Conservation (phyloP, 2,797 vertebrate species). For the Karalla daura region DNA sequence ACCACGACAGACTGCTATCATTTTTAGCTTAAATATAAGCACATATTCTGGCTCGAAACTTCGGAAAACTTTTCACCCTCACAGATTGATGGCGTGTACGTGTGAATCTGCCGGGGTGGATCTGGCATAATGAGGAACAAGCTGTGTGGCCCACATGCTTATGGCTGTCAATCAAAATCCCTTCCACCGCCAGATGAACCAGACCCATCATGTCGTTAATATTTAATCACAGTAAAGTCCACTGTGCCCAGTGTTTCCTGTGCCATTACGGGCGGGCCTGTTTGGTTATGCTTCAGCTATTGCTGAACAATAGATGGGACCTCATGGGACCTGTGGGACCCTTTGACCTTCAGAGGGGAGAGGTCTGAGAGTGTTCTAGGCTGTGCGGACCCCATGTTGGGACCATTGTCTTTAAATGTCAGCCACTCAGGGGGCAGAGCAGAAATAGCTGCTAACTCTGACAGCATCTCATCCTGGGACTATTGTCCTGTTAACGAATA, state of each 20-base stretch:
- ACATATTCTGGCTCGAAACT: conserved; percentile 14
- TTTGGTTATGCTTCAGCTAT: conserved; percentile 6
- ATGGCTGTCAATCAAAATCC: conserved; percentile 47
- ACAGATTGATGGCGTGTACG: conserved; percentile 12
- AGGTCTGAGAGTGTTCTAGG: conserved; percentile 59
- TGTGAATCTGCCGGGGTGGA: conserved; percentile 48
- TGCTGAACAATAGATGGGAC: conserved; percentile 47
- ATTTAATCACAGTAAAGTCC: conserved; percentile 1
- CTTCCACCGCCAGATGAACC: conserved; percentile 15
- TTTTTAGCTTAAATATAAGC: conserved; percentile 4
- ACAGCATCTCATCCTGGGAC: conserved; percentile 41
- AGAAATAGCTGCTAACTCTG: conserved; percentile 53
- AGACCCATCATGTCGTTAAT: conserved; percentile 12
- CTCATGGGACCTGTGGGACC: conserved; percentile 44
- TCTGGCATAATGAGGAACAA: conserved; percentile 30
- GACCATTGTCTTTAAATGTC: conserved; percentile 76
- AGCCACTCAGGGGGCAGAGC: conserved; percentile 43
- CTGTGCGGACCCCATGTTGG: conserved; percentile 48
- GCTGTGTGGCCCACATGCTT: conserved; percentile 23
- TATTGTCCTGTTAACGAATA: conserved; percentile 61
- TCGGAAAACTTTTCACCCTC: not conserved
- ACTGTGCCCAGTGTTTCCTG: conserved; percentile 3
- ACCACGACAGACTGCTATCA: too few relatives aligned
- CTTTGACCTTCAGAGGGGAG: conserved; percentile 64
- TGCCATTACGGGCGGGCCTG: conserved; percentile 17